These are phyloP conservation scores for Penaeus japonicus DNA, from an alignment of 1,140 invertebrate genomes.

Conservation along the genomic window DNA sequence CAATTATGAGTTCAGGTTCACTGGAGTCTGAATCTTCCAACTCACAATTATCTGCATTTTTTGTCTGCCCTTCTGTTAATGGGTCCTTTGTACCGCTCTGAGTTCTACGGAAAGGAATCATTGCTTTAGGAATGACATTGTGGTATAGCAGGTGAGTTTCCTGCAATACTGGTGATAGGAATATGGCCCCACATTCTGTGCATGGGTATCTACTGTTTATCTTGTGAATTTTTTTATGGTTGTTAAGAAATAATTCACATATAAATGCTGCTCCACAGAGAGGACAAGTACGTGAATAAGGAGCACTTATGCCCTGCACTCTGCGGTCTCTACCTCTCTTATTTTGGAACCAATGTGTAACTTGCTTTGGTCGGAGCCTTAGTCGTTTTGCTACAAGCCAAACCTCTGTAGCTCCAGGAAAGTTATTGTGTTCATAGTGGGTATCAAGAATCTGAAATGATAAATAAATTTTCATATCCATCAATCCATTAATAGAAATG, in stretches of 20 bases:
- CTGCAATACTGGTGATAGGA: not conserved
- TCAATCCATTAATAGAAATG: no score
- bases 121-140: not conserved
- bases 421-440: conserved; percentile 41
- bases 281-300: conserved; percentile 2
- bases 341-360: conserved; percentile 45
- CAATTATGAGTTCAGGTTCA: conserved; percentile 35
- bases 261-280: conserved; percentile 33
- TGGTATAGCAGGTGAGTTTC: conserved; percentile 33
- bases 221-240: conserved; percentile 12
- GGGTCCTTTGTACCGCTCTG: conserved; percentile 13
- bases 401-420: conserved; percentile 22
- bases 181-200: conserved; percentile 14
- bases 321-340: conserved; percentile 32
- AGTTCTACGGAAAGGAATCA: not conserved
- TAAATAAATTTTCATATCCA: not conserved
- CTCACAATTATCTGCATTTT: not conserved
- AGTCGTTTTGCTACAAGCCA: conserved; percentile 34
- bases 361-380: conserved; percentile 26
- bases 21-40: conserved; percentile 24
- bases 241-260: not conserved
- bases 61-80: conserved; percentile 28
- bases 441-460: conserved; percentile 27
- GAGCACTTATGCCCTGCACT: not conserved
- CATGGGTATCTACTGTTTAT: not conserved